These are phyloP conservation scores for Pentalonia nigronervosa DNA, from an alignment of 1,140 invertebrate species.

Conservation along the genomic window DNA sequence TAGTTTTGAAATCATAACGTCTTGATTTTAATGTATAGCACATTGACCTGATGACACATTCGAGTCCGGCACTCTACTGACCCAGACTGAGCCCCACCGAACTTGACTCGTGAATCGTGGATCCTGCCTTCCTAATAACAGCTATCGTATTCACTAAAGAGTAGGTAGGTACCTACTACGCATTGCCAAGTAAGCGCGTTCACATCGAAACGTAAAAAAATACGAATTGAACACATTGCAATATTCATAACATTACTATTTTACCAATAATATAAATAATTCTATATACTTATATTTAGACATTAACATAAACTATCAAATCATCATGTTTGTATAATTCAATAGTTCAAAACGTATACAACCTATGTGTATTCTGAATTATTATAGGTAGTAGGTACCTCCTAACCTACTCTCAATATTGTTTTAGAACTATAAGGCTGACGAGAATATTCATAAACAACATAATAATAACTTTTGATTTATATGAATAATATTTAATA, in stretches of 20 bases:
- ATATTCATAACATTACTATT: not conserved
- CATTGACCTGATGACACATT: slow-evolving; percentile 58
- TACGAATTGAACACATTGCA: not conserved
- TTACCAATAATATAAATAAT: not conserved
- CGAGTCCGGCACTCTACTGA: slow-evolving; percentile 57
- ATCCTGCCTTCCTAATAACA: slow-evolving; percentile 49
- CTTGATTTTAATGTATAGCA: slow-evolving; percentile 53
- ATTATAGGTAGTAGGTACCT: not conserved
- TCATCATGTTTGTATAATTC: not conserved
- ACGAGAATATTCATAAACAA: not conserved
- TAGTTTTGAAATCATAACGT: slow-evolving; percentile 54
- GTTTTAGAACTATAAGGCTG: not conserved
- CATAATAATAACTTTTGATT: not conserved
- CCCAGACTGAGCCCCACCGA: slow-evolving; percentile 57
- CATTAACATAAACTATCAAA: not conserved
- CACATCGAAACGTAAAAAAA: not conserved
- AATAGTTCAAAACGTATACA: not conserved
- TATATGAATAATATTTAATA: too few species aligned
- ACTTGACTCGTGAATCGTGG: slow-evolving; percentile 53
- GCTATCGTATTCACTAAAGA: slow-evolving; percentile 38
- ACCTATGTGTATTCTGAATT: not conserved
- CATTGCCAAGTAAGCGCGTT: slow-evolving; percentile 41
- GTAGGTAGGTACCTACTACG: not conserved
- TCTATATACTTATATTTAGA: not conserved
- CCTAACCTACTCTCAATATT: not conserved